Base-by-base conservation (phyloP, 2,888 invertebrate species). In the Rhodophaea formosa region DNA sequence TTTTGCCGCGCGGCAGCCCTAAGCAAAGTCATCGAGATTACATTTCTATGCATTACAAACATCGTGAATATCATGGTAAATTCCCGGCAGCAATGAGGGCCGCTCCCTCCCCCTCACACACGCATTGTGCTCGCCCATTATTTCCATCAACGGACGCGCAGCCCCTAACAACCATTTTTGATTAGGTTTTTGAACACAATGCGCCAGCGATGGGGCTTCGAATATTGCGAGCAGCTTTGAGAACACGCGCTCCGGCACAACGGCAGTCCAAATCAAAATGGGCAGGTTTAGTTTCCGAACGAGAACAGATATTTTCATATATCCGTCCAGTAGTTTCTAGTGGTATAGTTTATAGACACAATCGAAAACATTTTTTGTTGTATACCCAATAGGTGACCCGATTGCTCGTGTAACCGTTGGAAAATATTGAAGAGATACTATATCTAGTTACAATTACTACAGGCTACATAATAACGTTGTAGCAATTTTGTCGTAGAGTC, bases 1-100 rank as follows among this genome's bases (percentile, higher is more conserved):
- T 23, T 5, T 17, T 3, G 0, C n/a, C 5, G 12, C 17, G 51
- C 39, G 51, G 10, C 12, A 51, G 35, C 51, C 51, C 51, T 51
- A 1, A 16, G 7, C 51, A 39, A 39, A 51, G 51, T 51, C 51
- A 51, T 35, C 15, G 51, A 51, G 16, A 51, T 51, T 51, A 51
- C 32, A 51, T 39, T 51, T 51, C 51, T 17, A 17, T 51, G 51
- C 51, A 51, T 51, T 51, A 51, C 51, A 51, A 51, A 35, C 51
- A 51, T 51, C 46, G 46, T 23, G 17, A 8, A 45, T 16, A 17
- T 45, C 16, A 32, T 39, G 35, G 16, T 51, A 51, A 51, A 51
- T 51, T 51, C 35, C 51, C 35, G 51, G 16, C 17, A 51, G 51
- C 35, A 51, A 51, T 39, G 51, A 51, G 51, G 35, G 32, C 8